Percentiles rank a stretch among this genome's conserved stretches.
phyloP scores from a whole-genome alignment of 2,113 vertebrate species.

The Plestiodon gilberti region DNA sequence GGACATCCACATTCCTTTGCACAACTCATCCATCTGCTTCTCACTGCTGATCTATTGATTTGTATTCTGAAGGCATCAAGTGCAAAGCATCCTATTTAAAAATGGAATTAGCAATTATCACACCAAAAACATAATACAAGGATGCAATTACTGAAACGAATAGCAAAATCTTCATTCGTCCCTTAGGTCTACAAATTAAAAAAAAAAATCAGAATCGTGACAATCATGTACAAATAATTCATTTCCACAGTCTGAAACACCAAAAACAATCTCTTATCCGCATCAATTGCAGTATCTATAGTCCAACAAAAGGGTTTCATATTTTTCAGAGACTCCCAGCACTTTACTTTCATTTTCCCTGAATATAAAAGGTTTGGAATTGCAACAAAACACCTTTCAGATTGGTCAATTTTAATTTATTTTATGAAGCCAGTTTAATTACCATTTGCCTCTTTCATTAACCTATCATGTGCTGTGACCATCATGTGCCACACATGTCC shows the following conservation, averaged over 20 bases:
- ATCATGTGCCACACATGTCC: slow-evolving; percentile 38
- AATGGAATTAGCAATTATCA: slow-evolving; percentile 42
- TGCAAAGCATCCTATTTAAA: slow-evolving; percentile 21
- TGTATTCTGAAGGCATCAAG: slow-evolving; percentile 41
- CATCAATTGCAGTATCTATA: slow-evolving; percentile 30
- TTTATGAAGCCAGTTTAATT: slow-evolving; percentile 70
- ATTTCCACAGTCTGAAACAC: slow-evolving; percentile 25
- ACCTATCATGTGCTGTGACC: slow-evolving; percentile 68
- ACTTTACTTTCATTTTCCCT: slow-evolving; percentile 59
- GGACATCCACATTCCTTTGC: slow-evolving; percentile 47
- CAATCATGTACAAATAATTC: slow-evolving; percentile 37
- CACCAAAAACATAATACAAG: slow-evolving; percentile 45
- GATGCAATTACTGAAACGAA: slow-evolving; percentile 48
- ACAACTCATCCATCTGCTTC: slow-evolving; percentile 59
- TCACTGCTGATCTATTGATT: slow-evolving; percentile 53
- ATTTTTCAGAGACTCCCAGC: slow-evolving; percentile 42
- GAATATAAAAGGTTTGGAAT: slow-evolving; percentile 69
- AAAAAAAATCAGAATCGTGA: slow-evolving; percentile 21
- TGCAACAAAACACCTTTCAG: slow-evolving; percentile 63
- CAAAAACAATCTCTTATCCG: slow-evolving; percentile 3
- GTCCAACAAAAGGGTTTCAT: slow-evolving; percentile 45
- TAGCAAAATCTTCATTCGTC: slow-evolving; percentile 35
- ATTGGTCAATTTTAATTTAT: slow-evolving; percentile 56
- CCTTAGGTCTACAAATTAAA: slow-evolving; percentile 20
- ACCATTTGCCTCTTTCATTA: slow-evolving; percentile 71